phyloP scores from a whole-genome alignment of 2,113 vertebrate genomes.

The Cyprinodon tularosa region DNA sequence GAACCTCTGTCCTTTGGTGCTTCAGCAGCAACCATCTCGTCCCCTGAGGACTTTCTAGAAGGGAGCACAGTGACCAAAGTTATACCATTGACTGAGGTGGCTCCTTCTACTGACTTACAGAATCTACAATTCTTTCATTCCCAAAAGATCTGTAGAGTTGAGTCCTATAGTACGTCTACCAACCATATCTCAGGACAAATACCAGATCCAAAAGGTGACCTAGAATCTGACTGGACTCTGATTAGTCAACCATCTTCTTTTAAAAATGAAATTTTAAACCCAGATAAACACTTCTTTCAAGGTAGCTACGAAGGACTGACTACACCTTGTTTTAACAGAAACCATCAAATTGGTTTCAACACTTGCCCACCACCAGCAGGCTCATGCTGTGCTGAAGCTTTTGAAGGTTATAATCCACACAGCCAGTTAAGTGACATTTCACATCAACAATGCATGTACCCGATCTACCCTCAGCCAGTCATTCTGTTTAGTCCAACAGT shows the following conservation, averaged over 20 bases:
- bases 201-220: not conserved
- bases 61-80: not conserved
- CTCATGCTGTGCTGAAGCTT: not conserved
- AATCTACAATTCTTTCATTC: not conserved
- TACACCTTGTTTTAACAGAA: not conserved
- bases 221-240: not conserved
- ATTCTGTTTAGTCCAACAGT: not conserved
- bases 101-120: not conserved
- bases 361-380: not conserved
- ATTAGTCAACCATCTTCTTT: not conserved
- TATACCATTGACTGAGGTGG: not conserved
- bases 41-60: not conserved
- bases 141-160: not conserved
- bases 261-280: constrained; percentile 18
- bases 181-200: not conserved
- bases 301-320: not conserved
- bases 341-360: not conserved
- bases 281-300: not conserved
- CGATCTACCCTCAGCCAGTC: not conserved
- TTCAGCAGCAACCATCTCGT: not conserved
- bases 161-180: not conserved
- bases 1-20: not conserved
- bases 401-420: not conserved
- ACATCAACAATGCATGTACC: not conserved
- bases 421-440: not conserved